Evolutionary conservation across 2,888 invertebrate genomes (phyloP).

Genomic region (Poecilobothrus nobilitatus): DNA sequence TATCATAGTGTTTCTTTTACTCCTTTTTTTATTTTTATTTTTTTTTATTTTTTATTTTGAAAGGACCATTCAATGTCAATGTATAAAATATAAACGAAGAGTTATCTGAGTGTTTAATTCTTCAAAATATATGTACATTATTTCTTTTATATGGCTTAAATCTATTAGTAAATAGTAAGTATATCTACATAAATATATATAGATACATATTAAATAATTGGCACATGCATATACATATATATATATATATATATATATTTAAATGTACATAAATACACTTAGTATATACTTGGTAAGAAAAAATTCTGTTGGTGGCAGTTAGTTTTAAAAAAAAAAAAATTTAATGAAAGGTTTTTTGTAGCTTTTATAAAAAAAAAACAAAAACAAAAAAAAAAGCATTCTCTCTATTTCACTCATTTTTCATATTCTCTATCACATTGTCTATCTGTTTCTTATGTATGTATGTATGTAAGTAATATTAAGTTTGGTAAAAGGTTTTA

Average conservation of each 20-base stretch:
- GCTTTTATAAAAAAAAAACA: background rate
- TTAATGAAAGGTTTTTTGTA: background rate
- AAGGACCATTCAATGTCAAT: background rate
- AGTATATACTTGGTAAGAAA: too few relatives aligned
- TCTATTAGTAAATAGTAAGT: too few relatives aligned
- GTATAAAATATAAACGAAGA: background rate
- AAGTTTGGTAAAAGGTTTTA: too few relatives aligned
- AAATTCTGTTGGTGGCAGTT: conserved; percentile 1
- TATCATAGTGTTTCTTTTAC: background rate
- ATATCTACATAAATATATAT: too few relatives aligned
- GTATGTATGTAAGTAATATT: too few relatives aligned
- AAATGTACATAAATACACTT: background rate
- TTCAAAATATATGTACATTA: background rate
- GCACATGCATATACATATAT: background rate
- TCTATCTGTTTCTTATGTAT: too few relatives aligned
- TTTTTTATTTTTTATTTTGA: background rate
- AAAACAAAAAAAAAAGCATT: too few relatives aligned
- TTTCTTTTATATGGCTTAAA: too few relatives aligned
- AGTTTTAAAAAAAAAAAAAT: background rate
- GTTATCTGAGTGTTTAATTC: background rate
- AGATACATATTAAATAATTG: background rate
- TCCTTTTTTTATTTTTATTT: background rate
- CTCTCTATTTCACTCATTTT: too few relatives aligned
- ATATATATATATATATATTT: background rate
- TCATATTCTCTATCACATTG: too few relatives aligned